Evolutionary conservation across 2,797 vertebrate species (phyloP), one percentile per base, ranked within the genome.

Genomic region (Sebastes trivittatus): DNA sequence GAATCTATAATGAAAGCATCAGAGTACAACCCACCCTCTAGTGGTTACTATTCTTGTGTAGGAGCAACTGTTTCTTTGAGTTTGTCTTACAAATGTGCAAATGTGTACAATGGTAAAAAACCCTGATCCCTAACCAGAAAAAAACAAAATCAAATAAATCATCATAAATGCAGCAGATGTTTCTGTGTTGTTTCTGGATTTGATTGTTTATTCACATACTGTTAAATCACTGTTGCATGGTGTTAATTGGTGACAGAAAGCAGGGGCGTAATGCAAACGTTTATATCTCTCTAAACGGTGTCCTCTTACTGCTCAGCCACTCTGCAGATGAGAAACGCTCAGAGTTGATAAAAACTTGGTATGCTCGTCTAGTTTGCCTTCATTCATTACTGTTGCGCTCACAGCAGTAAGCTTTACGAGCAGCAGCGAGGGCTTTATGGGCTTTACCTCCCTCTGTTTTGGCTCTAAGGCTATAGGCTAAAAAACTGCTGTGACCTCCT

Each of bases 381-480:
- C 61, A 64, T 34, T 84, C 63, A 82, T 42, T 56, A 54, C 16
- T 8, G 2, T 18, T 6, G 38, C 6, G 2, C 38, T 46, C 30
- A 20, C 61, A 72, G 59, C 63, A 23, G 36, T 25, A 8, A 69
- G 68, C 60, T 81, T 78, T 72, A 65, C 32, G 71, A 74, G 54
- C 30, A 67, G 66, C 77, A 10, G 25, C 9, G 22, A 81, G 27
- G 13, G 10, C 64, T 76, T 89, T 74, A 60, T 52, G 55, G 60
- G 67, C 65, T 84, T 85, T 42, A n/a, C 49, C 52, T 9, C 20
- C 62, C 13, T 14, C 13, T 72, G 60, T 70, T 83, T 83, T 72
- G 54, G 69, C 67, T 73, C 58, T 68, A 20, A 29, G 29, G 52
- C 42, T 70, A 46, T 59, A 72, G 72, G 30, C 66, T 11, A 22